These are phyloP conservation scores for Globodera ellingtonae DNA, from an alignment of 1,140 invertebrate genomes.

Conservation along the genomic window DNA sequence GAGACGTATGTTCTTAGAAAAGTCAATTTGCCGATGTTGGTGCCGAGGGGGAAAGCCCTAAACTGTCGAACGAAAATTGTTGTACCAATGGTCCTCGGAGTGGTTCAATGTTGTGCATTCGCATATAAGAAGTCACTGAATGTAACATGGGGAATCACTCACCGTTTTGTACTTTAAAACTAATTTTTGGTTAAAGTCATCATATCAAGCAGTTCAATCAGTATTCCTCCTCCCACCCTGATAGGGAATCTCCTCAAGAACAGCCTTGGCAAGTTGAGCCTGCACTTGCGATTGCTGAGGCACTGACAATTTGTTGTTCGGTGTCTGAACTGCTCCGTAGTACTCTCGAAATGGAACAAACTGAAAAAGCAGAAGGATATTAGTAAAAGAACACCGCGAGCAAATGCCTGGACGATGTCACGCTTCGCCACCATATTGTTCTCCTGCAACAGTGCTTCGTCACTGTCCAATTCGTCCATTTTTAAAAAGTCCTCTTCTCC, in stretches of 20 bases:
- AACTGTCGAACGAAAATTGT: neutral
- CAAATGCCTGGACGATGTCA: slow-evolving; percentile 37
- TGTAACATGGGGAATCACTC: neutral
- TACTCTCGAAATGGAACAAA: slow-evolving; percentile 30
- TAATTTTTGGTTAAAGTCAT: too few relatives aligned
- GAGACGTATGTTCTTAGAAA: too few relatives aligned
- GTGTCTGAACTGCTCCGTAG: neutral
- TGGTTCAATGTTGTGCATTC: slow-evolving; percentile 12
- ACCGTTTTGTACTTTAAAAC: too few relatives aligned
- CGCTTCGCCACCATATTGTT: slow-evolving; percentile 24
- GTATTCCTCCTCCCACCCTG: neutral
- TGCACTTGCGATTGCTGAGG: slow-evolving; percentile 20
- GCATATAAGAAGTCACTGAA: slow-evolving; percentile 8
- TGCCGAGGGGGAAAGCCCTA: neutral
- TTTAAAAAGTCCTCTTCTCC: slow-evolving; percentile 50
- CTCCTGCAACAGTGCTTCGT: slow-evolving; percentile 22
- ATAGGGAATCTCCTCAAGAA: slow-evolving; percentile 23
- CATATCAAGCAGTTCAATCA: too few relatives aligned
- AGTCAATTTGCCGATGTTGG: neutral
- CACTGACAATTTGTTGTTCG: neutral
- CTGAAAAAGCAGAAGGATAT: slow-evolving; percentile 8
- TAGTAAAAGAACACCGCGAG: neutral
- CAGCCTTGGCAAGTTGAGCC: slow-evolving; percentile 15
- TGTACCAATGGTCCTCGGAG: neutral
- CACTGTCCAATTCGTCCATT: slow-evolving; percentile 45